These are phyloP conservation scores for Acleris cristana DNA, from an alignment of 2,888 invertebrate species.

Conservation along the genomic window DNA sequence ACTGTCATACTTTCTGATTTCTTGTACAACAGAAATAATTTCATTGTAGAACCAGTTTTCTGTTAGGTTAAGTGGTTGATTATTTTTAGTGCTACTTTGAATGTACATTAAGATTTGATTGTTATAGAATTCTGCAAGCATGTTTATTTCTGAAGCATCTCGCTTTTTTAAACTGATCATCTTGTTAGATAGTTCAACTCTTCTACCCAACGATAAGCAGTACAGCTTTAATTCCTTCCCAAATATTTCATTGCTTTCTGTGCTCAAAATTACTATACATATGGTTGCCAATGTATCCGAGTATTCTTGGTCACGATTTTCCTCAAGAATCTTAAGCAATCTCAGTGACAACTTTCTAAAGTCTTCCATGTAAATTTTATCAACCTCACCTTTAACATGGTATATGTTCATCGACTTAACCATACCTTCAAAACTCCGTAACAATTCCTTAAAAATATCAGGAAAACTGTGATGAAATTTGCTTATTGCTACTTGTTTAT, in stretches of 20 bases:
- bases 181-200: conserved; percentile 55
- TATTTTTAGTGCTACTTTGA: conserved; percentile 40
- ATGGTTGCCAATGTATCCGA: conserved; percentile 55
- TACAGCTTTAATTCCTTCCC: conserved; percentile 58
- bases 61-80: conserved; percentile 44
- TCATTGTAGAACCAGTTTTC: conserved; percentile 63
- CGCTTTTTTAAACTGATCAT: conserved; percentile 57
- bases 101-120: conserved; percentile 54
- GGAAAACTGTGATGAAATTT: conserved; percentile 58
- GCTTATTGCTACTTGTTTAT: conserved; percentile 54
- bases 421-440: conserved; percentile 58
- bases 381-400: conserved; percentile 65
- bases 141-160: conserved; percentile 60
- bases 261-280: conserved; percentile 55
- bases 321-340: conserved; percentile 52
- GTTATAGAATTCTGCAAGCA: conserved; percentile 54
- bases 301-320: conserved; percentile 43
- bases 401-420: conserved; percentile 57
- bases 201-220: conserved; percentile 59
- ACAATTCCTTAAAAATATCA: conserved; percentile 52
- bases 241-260: conserved; percentile 53
- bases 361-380: conserved; percentile 51
- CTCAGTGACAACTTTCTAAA: conserved; percentile 54
- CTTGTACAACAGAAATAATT: conserved; percentile 54
- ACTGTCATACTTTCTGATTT: conserved; percentile 57